Evolutionary conservation across 2,888 invertebrate species (phyloP).

Genomic region (Ochropleura leucogaster): DNA sequence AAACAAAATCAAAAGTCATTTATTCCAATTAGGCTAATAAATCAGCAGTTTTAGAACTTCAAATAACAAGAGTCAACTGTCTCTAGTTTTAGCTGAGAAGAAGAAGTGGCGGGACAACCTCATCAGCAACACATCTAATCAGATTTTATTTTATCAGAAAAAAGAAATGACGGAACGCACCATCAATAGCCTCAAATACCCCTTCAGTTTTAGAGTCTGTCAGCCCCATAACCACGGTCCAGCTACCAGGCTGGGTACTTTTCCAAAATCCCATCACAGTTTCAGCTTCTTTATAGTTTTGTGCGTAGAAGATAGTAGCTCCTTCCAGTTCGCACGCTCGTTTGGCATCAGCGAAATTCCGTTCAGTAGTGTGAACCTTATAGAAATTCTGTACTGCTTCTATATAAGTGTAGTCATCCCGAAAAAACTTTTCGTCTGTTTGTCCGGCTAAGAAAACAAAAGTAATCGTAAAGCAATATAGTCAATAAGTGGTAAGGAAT

Average conservation of each 20-base stretch:
- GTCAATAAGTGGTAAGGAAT: neutral
- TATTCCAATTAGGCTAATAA: too few relatives aligned
- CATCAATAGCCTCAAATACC: constrained; percentile 10
- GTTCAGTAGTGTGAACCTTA: constrained; percentile 78
- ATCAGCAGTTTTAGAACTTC: too few relatives aligned
- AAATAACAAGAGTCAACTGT: too few relatives aligned
- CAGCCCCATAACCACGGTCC: constrained; percentile 71
- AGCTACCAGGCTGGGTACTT: constrained; percentile 61
- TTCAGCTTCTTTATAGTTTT: constrained; percentile 73
- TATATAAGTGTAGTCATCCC: constrained; percentile 80
- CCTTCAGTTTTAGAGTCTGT: constrained; percentile 60
- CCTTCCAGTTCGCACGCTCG: constrained; percentile 77
- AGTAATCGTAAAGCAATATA: neutral
- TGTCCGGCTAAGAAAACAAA: constrained; percentile 73
- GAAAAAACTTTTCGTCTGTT: constrained; percentile 73
- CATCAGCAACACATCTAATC: neutral
- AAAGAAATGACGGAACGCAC: neutral
- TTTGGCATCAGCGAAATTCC: constrained; percentile 77
- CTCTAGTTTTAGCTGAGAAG: too few relatives aligned
- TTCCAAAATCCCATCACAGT: constrained; percentile 71
- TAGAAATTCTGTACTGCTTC: constrained; percentile 76
- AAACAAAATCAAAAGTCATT: too few relatives aligned
- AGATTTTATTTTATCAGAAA: neutral
- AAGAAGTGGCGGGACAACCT: too few relatives aligned
- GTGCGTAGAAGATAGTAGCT: constrained; percentile 77